These are phyloP conservation scores for Eutolmus rufibarbis DNA, from an alignment of 2,888 invertebrate species.

Conservation along the genomic window DNA sequence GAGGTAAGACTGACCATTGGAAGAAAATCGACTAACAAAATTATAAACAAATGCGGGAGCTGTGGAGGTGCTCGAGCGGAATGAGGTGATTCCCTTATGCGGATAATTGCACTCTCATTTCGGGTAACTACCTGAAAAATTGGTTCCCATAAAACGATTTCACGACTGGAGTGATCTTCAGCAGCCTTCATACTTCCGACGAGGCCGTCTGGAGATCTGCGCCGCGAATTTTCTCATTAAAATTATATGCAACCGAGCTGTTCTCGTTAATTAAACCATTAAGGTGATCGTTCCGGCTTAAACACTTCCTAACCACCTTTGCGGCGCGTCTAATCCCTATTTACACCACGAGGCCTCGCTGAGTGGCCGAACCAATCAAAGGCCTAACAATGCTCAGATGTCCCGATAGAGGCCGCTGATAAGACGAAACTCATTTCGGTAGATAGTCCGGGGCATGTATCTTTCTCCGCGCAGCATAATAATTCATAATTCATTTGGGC, in stretches of 20 bases:
- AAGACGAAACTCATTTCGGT: slow-evolving; percentile 27
- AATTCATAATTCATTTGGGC: slow-evolving; percentile 31
- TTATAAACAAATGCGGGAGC: background rate
- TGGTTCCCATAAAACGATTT: slow-evolving; percentile 12
- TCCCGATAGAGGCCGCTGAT: slow-evolving; percentile 2
- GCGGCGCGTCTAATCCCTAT: background rate
- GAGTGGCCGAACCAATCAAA: slow-evolving; percentile 2
- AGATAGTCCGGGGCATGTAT: background rate
- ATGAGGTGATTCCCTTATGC: background rate
- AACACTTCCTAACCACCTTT: background rate
- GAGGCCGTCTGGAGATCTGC: background rate
- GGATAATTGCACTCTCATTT: slow-evolving; percentile 11
- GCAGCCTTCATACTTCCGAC: background rate
- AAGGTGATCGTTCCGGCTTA: background rate
- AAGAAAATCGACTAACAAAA: background rate
- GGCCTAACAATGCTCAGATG: background rate
- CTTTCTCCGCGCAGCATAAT: background rate
- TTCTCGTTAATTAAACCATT: background rate
- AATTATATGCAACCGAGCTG: background rate
- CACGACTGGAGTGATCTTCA: background rate
- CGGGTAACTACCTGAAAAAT: background rate
- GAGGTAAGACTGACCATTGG: background rate
- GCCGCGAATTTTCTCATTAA: background rate
- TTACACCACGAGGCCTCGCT: background rate
- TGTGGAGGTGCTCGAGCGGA: background rate